phyloP scores from a whole-genome alignment of 2,113 vertebrate species.

The Thunnus thynnus region DNA sequence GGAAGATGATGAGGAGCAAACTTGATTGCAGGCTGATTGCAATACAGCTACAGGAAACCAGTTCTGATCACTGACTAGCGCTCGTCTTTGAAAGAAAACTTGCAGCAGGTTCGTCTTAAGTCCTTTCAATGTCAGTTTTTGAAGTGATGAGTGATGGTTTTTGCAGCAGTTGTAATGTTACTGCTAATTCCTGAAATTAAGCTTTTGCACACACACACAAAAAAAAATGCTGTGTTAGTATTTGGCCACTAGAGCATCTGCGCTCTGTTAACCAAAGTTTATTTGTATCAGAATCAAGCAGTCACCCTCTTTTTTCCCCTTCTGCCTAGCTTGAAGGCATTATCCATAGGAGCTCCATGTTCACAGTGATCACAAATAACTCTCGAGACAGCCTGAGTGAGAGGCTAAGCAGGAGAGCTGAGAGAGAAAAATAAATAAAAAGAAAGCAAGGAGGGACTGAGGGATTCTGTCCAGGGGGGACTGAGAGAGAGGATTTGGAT shows the following conservation, averaged over 20 bases:
- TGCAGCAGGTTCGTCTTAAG: neutral
- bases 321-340: constrained; percentile 23
- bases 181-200: neutral
- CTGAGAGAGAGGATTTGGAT: constrained; percentile 55
- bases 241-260: neutral
- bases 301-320: neutral
- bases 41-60: constrained; percentile 1
- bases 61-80: neutral
- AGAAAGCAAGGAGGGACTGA: constrained; percentile 26
- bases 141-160: neutral
- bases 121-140: neutral
- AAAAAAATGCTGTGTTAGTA: neutral
- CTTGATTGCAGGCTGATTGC: constrained; percentile 13
- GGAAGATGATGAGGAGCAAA: constrained; percentile 17
- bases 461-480: constrained; percentile 22
- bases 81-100: neutral
- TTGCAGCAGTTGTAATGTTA: constrained; percentile 1
- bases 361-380: constrained; percentile 53
- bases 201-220: neutral
- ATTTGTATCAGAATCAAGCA: constrained; percentile 20
- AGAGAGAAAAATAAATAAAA: constrained; percentile 20
- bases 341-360: constrained; percentile 32
- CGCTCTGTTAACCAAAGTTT: constrained; percentile 6
- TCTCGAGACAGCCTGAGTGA: constrained; percentile 55
- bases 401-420: constrained; percentile 49